A percentile compares a stretch with the other conserved stretches of the same genome.
Evolutionary conservation across 1,140 invertebrate species (phyloP).

Genomic region (Diabrotica undecimpunctata): DNA sequence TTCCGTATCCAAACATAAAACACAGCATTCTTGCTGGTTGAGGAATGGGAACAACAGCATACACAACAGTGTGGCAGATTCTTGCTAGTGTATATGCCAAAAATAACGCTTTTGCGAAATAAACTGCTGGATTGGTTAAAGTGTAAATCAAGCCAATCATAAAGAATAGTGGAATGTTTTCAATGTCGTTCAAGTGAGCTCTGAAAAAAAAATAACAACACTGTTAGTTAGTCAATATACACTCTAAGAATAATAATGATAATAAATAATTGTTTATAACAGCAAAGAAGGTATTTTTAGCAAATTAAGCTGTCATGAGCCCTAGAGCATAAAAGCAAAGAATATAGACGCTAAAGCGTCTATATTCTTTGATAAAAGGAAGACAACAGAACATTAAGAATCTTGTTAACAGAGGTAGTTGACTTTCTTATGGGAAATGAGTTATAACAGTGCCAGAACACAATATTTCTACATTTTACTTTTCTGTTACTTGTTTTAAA

Average conservation of each 20-base stretch:
- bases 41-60: slow-evolving; percentile 52
- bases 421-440: too few relatives aligned
- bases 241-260: too few relatives aligned
- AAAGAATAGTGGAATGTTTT: slow-evolving; percentile 69
- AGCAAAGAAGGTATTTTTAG: too few relatives aligned
- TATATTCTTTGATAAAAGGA: too few relatives aligned
- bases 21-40: slow-evolving; percentile 57
- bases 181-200: slow-evolving; percentile 62
- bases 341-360: too few relatives aligned
- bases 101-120: slow-evolving; percentile 56
- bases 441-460: too few relatives aligned
- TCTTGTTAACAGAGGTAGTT: too few relatives aligned
- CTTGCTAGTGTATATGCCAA: slow-evolving; percentile 57
- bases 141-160: slow-evolving; percentile 61
- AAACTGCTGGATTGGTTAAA: slow-evolving; percentile 54
- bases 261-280: neutral
- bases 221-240: neutral
- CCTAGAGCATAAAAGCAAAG: too few relatives aligned
- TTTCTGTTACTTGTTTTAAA: too few relatives aligned
- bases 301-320: too few relatives aligned
- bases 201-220: slow-evolving; percentile 8
- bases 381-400: too few relatives aligned
- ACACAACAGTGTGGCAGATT: slow-evolving; percentile 63
- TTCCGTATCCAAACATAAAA: slow-evolving; percentile 47
- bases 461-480: too few relatives aligned